These are phyloP conservation scores for Aplysina aerophoba DNA, from an alignment of 37 sponge, comb jelly and placozoan species.

Conservation along the genomic window DNA sequence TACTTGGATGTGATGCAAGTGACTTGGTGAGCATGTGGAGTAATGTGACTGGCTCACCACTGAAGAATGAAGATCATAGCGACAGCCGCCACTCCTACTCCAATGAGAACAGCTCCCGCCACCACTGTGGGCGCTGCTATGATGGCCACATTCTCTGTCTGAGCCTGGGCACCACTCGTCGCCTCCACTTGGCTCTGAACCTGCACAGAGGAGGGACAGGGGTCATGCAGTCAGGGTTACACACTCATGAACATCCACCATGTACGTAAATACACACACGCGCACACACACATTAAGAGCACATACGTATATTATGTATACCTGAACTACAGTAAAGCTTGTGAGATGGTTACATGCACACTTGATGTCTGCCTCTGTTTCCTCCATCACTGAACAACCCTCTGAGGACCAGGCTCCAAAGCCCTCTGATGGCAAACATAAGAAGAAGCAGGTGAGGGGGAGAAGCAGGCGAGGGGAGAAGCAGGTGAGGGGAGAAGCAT, in stretches of 20 bases:
- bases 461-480: too few relatives aligned
- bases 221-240: not conserved
- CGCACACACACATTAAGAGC: not conserved
- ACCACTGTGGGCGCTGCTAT: not conserved
- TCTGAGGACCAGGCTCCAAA: constrained; percentile 16
- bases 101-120: not conserved
- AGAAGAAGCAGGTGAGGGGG: too few relatives aligned
- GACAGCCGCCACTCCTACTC: not conserved
- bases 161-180: not conserved
- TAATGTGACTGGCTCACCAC: not conserved
- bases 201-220: not conserved
- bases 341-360: constrained; percentile 28
- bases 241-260: not conserved
- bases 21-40: not conserved
- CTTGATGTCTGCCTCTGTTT: not conserved
- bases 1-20: too few relatives aligned
- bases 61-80: not conserved
- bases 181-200: not conserved
- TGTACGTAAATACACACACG: not conserved
- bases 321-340: constrained; percentile 3
- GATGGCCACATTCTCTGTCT: not conserved
- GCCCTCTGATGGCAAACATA: not conserved
- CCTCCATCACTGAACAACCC: constrained; percentile 21
- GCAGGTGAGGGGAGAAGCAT: too few relatives aligned
- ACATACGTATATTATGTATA: not conserved